A percentile compares a stretch with the other conserved stretches of the same genome.
These are phyloP conservation scores for Heliconius melpomene DNA, from an alignment of 1,140 invertebrate genomes.

Conservation along the genomic window DNA sequence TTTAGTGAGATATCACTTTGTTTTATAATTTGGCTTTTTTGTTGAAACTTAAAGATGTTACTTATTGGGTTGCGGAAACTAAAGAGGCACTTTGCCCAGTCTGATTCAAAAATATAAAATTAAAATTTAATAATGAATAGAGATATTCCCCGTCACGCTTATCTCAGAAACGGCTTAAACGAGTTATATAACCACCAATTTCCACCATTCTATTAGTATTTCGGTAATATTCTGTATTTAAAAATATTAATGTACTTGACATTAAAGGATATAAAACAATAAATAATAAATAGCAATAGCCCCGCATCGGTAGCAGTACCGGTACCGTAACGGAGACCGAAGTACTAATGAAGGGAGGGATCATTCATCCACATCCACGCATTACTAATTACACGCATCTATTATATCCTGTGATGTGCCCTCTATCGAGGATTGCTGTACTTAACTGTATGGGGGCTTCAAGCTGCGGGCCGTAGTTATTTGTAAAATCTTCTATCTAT, in stretches of 20 bases:
- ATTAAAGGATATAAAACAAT: not conserved
- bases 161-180: no score
- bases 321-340: conserved; percentile 15
- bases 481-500: not conserved
- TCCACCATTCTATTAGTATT: no score
- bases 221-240: not conserved
- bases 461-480: not conserved
- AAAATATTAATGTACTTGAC: not conserved
- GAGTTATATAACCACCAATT: no score
- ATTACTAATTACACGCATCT: conserved; percentile 39
- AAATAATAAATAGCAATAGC: not conserved
- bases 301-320: conserved; percentile 6
- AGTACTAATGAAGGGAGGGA: conserved; percentile 27
- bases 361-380: conserved; percentile 17
- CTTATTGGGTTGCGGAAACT: no score
- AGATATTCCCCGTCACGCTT: no score
- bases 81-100: no score
- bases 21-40: no score
- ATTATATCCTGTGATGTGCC: conserved; percentile 20
- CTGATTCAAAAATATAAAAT: no score
- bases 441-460: not conserved
- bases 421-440: conserved; percentile 12
- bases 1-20: no score
- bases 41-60: no score
- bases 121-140: no score